These are phyloP conservation scores for Monopterus albus DNA, from an alignment of 2,113 vertebrate genomes.

Conservation along the genomic window DNA sequence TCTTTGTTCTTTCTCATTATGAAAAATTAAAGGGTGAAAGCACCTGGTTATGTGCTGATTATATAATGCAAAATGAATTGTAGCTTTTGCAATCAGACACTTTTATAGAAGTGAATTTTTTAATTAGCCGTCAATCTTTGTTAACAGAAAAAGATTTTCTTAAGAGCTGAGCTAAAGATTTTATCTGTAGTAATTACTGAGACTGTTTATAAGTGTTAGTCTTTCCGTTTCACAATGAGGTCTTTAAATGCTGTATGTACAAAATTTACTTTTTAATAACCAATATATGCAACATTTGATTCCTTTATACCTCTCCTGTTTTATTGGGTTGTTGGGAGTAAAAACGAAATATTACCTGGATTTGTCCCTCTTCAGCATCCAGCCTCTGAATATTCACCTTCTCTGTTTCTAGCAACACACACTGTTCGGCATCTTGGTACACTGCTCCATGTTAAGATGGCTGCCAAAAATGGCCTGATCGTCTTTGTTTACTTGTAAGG, in stretches of 20 bases:
- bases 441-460: slow-evolving; percentile 66
- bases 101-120: too few relatives aligned
- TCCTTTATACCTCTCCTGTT: too few relatives aligned
- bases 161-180: too few relatives aligned
- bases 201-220: too few relatives aligned
- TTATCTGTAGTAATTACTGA: too few relatives aligned
- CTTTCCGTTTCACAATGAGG: too few relatives aligned
- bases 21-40: not conserved
- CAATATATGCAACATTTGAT: not conserved
- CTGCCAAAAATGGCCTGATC: slow-evolving; percentile 65
- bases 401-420: slow-evolving; percentile 5
- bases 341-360: slow-evolving; percentile 7
- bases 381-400: slow-evolving; percentile 26
- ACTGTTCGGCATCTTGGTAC: slow-evolving; percentile 28
- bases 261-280: not conserved
- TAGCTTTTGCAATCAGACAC: not conserved
- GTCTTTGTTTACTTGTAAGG: slow-evolving; percentile 69
- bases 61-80: not conserved
- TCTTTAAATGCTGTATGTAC: too few relatives aligned
- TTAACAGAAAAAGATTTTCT: too few relatives aligned
- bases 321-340: not conserved
- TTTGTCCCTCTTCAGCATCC: not conserved
- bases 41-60: not conserved
- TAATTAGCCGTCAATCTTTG: too few relatives aligned
- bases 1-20: not conserved